Conservation (phyloP, 2,797 vertebrate species). For the Rhynchonycteris naso region DNA sequence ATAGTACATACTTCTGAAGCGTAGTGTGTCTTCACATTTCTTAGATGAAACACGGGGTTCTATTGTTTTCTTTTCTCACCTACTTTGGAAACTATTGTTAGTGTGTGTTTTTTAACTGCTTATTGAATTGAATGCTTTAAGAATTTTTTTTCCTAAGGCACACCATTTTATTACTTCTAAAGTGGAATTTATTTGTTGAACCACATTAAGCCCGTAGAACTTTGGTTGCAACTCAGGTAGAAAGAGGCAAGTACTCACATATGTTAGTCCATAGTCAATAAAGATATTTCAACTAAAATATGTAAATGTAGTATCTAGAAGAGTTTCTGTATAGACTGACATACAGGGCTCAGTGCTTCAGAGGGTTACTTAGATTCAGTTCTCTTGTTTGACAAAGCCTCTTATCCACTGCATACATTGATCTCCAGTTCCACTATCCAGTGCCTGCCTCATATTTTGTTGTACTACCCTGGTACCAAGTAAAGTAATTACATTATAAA, state of each 20-base stretch:
- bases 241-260: constrained; percentile 50
- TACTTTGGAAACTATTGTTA: background rate
- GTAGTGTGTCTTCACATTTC: background rate
- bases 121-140: background rate
- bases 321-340: constrained; percentile 25
- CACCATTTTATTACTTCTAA: background rate
- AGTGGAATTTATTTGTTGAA: constrained; percentile 67
- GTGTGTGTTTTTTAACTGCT: background rate
- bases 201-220: constrained; percentile 38
- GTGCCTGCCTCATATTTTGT: constrained; percentile 85
- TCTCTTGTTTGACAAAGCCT: constrained; percentile 85
- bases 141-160: background rate
- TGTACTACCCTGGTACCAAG: background rate
- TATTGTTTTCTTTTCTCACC: background rate
- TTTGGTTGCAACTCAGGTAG: constrained; percentile 37
- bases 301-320: background rate
- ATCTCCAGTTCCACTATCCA: constrained; percentile 78
- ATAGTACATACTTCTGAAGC: background rate
- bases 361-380: constrained; percentile 52
- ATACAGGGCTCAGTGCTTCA: constrained; percentile 59
- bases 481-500: constrained; percentile 82
- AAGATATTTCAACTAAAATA: constrained; percentile 62
- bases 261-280: constrained; percentile 48
- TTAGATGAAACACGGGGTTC: background rate
- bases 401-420: constrained; percentile 82